Percentiles rank a stretch among this genome's conserved stretches.
Evolutionary conservation across 2,888 invertebrate species (phyloP).

Genomic region (Euproctis similis): DNA sequence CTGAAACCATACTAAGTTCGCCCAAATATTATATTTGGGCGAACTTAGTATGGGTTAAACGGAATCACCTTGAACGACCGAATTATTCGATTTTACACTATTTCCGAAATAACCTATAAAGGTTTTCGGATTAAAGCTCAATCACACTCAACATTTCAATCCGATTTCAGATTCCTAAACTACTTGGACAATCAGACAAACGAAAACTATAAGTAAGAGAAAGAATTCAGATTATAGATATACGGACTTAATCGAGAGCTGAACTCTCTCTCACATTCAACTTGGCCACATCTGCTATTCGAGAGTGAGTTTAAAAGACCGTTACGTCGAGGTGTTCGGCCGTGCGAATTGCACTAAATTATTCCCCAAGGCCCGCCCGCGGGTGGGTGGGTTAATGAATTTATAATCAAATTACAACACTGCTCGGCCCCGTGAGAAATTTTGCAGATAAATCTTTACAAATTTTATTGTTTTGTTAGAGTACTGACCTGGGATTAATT

Average conservation of each 20-base stretch:
- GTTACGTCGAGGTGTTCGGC: slow-evolving; percentile 47
- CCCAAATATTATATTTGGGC: no score
- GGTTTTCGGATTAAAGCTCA: no score
- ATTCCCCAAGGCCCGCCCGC: slow-evolving; percentile 63
- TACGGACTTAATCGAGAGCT: not conserved
- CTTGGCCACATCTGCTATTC: slow-evolving; percentile 10
- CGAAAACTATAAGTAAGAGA: no score
- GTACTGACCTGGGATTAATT: slow-evolving; percentile 5
- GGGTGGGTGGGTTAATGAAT: slow-evolving; percentile 71
- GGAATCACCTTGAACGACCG: no score
- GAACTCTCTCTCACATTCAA: slow-evolving; percentile 11
- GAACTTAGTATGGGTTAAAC: no score
- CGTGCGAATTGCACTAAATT: slow-evolving; percentile 71
- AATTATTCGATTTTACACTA: no score
- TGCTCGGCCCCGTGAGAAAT: slow-evolving; percentile 60
- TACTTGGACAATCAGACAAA: no score
- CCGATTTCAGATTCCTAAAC: no score
- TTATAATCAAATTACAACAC: slow-evolving; percentile 72
- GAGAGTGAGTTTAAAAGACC: slow-evolving; percentile 21
- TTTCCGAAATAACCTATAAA: no score
- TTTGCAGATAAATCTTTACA: slow-evolving; percentile 62
- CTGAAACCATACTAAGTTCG: no score
- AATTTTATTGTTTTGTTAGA: slow-evolving; percentile 36
- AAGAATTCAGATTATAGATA: no score
- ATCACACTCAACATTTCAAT: no score